Evolutionary conservation across 2,888 invertebrate genomes (phyloP), one percentile per base, ranked within the genome.

Genomic region (Macroteleia sp.): DNA sequence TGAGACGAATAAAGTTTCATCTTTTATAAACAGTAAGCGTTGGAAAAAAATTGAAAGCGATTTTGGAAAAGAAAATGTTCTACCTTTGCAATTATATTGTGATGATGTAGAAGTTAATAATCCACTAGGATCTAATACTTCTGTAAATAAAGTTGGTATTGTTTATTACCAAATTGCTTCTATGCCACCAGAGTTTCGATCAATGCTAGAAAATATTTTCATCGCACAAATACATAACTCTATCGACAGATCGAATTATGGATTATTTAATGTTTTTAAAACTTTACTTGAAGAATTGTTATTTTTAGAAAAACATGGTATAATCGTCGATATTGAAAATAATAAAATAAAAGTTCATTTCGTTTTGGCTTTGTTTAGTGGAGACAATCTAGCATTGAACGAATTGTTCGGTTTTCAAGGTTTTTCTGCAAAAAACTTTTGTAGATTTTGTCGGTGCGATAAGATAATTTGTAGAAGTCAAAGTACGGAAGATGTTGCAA

Each of bases 61-160:
- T 30, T 3, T 64, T 50, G 16, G 34, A 41, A 42, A 44, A 41
- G 2, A 76, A 77, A 66, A 19, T 64, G 67, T 80, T 16, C 54
- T 80, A 9, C 82, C 82, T 4, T 8, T 81, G 5, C 22, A 71
- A 12, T 25, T 80, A 20, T 81, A 77, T 69, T 80, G 59, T 48
- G 82, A 81, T 34, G 80, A 81, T 34, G 56, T 75, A n/a, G 81
- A 80, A 50, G 30, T 78, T 0, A 78, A 79, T 17, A 82, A 81
- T 75, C 81, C 82, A 1, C 25, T 81, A 6, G 78, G 81, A 0
- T n/a, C n/a, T n/a, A n/a, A 39, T 78, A 12, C 80, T 77, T 41
- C 67, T 1, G 32, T 81, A 0, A 70, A 81, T 41, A 81, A 82
- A 77, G 20, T 57, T 20, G 79, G 79, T 25, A 61, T 71, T 8